Evolutionary conservation across 1,140 invertebrate genomes (phyloP).

Genomic region (Asbolus verrucosus): DNA sequence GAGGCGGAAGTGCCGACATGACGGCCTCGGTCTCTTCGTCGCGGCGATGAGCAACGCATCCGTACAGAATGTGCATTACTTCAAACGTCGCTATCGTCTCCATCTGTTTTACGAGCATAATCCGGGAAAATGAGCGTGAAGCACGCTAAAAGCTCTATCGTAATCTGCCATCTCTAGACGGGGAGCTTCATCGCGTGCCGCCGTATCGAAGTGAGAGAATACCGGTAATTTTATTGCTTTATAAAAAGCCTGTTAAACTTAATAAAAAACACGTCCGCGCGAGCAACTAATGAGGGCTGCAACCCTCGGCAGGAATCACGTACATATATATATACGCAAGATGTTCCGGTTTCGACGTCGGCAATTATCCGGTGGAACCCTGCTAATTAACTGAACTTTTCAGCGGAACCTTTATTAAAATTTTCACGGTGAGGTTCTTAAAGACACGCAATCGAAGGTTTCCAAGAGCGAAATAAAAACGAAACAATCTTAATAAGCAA

Average conservation of each 20-base stretch:
- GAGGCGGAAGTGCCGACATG: too few relatives aligned
- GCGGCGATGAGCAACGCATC: slow-evolving; percentile 19
- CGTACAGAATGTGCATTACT: slow-evolving; percentile 45
- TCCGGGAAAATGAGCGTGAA: slow-evolving; percentile 38
- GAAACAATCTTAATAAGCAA: too few relatives aligned
- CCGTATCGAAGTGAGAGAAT: slow-evolving; percentile 28
- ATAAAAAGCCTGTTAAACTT: slow-evolving; percentile 22
- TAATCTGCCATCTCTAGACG: slow-evolving; percentile 35
- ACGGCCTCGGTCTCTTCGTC: neutral
- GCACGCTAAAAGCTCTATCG: slow-evolving; percentile 40
- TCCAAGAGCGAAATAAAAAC: too few relatives aligned
- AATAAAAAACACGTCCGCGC: slow-evolving; percentile 18
- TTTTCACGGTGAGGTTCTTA: too few relatives aligned
- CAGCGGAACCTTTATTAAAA: too few relatives aligned
- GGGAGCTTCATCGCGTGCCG: slow-evolving; percentile 28
- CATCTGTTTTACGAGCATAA: slow-evolving; percentile 21
- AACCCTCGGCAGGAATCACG: too few relatives aligned
- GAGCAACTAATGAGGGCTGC: too few relatives aligned
- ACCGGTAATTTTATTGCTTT: slow-evolving; percentile 31
- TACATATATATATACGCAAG: too few relatives aligned
- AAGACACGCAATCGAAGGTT: too few relatives aligned
- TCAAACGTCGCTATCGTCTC: neutral
- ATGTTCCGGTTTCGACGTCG: too few relatives aligned
- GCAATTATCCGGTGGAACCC: too few relatives aligned
- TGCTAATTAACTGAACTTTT: too few relatives aligned